Percentiles rank a stretch among this genome's conserved stretches.
Evolutionary conservation across 2,888 invertebrate genomes (phyloP).

Genomic region (Urechis unicinctus): DNA sequence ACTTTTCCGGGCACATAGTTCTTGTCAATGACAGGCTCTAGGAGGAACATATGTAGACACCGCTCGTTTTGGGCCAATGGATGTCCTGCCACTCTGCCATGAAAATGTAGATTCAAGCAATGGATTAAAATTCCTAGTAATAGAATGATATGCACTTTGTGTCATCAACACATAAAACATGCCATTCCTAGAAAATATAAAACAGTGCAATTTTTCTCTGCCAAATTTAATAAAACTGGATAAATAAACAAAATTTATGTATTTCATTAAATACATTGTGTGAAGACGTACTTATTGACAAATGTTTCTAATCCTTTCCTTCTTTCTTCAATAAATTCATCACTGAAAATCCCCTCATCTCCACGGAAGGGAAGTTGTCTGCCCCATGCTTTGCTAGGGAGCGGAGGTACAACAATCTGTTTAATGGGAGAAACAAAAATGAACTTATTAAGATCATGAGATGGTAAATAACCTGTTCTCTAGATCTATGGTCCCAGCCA

Average conservation of each 20-base stretch:
- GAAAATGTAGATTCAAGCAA: constrained; percentile 3
- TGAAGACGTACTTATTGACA: constrained; percentile 95
- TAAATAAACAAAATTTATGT: too few relatives aligned
- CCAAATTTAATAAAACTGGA: too few relatives aligned
- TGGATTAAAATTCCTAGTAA: too few relatives aligned
- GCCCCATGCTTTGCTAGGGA: constrained; percentile 98
- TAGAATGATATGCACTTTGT: too few relatives aligned
- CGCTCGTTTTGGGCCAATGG: constrained; percentile 97
- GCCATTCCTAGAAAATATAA: too few relatives aligned
- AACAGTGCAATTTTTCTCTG: too few relatives aligned
- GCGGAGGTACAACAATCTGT: constrained; percentile 94
- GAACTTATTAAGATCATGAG: too few relatives aligned
- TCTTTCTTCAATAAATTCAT: constrained; percentile 97
- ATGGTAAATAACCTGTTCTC: too few relatives aligned
- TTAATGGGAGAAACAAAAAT: constrained; percentile 10
- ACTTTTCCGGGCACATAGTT: constrained; percentile 99
- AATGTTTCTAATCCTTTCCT: constrained; percentile 95
- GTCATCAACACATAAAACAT: too few relatives aligned
- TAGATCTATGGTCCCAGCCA: too few relatives aligned
- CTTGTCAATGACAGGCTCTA: constrained; percentile 94
- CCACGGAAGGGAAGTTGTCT: constrained; percentile 95
- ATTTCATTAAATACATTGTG: too few relatives aligned
- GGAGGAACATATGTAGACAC: constrained; percentile 98
- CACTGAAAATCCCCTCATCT: constrained; percentile 99
- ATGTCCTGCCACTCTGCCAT: constrained; percentile 87